Base-by-base conservation (phyloP, 2,113 vertebrate genomes). In the Electrona antarctica region DNA sequence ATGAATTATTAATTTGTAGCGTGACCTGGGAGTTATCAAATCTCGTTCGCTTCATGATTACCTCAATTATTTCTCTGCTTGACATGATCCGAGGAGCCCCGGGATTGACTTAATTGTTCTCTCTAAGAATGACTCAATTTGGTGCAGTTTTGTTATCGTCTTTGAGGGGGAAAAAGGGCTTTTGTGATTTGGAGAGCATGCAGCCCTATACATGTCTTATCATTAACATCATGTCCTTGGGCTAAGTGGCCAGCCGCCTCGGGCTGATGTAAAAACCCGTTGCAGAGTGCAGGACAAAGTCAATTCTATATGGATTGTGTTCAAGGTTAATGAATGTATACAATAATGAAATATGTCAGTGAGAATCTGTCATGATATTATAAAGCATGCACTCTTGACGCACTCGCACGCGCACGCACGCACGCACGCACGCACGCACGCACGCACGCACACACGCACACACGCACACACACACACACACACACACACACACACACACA, bases 31-130 rank as follows among this genome's bases (percentile, higher is more conserved):
- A 60, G 62, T 60, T 21, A 2, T 46, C 29, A 13, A 41, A 28
- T 12, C 21, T 45, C 3, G 50, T 79, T 83, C 82, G 72, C 70
- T 74, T 41, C 33, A 41, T 13, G 12, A 46, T 70, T 63, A 65
- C 71, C 46, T 70, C 59, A 65, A 64, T 62, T 74, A 64, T 74
- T 75, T 81, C 73, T 68, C 48, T 56, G 60, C 50, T 69, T 67
- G 7, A 66, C 76, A 2, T 62, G n/a, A 74, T 67, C 5, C 10
- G 46, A 45, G 49, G 55, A 46, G n/a, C 69, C 33, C 7, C 13
- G 15, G 41, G 28, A 21, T 71, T 2, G 21, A 21, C 21, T 21
- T 21, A 21, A 21, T 8, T 79, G 69, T 62, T 69, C 51, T 67
- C 58, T 67, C 55, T 83, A 33, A 64, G n/a, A 74, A 68, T 58